Percentiles rank a stretch among this genome's conserved stretches.
Conservation (phyloP, 2,888 invertebrate species). For the Tipula helvola region DNA sequence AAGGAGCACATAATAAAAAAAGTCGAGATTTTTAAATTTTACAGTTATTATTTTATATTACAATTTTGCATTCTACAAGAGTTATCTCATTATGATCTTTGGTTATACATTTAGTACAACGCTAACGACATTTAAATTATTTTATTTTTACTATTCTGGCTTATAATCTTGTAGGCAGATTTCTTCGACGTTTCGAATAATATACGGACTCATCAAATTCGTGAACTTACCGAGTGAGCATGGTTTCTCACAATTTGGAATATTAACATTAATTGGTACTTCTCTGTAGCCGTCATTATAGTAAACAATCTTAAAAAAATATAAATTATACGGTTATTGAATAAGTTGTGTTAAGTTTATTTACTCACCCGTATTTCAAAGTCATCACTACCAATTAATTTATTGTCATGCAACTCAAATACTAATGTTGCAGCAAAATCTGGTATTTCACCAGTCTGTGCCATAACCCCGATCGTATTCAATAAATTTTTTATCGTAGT, state of each 20-base stretch:
- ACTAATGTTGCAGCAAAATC: conserved; percentile 63
- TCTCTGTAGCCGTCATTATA: not conserved
- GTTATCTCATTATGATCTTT: too few species aligned
- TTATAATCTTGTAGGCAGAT: not conserved
- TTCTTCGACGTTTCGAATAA: not conserved
- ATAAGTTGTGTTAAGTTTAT: not conserved
- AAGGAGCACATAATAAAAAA: too few species aligned
- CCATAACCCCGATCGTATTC: conserved; percentile 55
- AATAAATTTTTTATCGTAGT: conserved; percentile 65
- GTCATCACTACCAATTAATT: conserved; percentile 23
- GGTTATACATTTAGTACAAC: too few species aligned
- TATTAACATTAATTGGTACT: not conserved
- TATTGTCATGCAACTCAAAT: conserved; percentile 54
- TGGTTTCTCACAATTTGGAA: conserved; percentile 10
- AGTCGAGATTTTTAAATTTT: too few species aligned
- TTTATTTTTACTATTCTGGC: not conserved
- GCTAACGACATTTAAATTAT: not conserved
- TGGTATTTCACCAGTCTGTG: conserved; percentile 49
- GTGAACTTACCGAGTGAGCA: not conserved
- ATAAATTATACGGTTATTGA: not conserved
- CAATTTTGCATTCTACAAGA: too few species aligned
- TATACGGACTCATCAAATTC: not conserved
- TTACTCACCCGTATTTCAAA: conserved; percentile 45
- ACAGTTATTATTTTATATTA: too few species aligned
- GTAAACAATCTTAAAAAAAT: not conserved